Percentiles rank a stretch among this genome's conserved stretches.
phyloP scores from a whole-genome alignment of 30 jellyfish, hydroid and myxozoan species.

The Morbakka virulenta region DNA sequence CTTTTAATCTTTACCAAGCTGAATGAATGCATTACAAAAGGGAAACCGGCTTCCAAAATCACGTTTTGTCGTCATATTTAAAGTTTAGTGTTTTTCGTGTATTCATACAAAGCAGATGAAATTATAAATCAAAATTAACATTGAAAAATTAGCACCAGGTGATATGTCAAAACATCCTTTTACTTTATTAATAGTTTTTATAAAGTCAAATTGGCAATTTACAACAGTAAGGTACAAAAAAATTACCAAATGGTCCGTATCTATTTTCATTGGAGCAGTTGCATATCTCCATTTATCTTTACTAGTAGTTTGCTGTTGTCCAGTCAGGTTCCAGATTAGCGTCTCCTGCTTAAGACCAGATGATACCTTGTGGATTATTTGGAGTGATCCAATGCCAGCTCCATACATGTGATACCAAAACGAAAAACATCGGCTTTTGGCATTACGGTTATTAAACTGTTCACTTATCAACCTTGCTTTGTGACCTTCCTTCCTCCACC shows the following conservation, averaged over 20 bases:
- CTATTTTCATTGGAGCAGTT: slow-evolving; percentile 70
- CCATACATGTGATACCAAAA: slow-evolving; percentile 99
- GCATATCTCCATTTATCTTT: slow-evolving; percentile 75
- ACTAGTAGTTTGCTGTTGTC: slow-evolving; percentile 82
- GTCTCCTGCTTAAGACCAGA: slow-evolving; percentile 47
- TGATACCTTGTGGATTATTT: slow-evolving; percentile 56
- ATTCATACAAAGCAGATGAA: too few species aligned
- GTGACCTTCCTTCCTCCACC: slow-evolving; percentile 43
- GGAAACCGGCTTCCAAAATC: too few species aligned
- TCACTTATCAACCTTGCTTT: slow-evolving; percentile 85
- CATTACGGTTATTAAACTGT: slow-evolving; percentile 67
- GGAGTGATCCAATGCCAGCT: slow-evolving; percentile 72
- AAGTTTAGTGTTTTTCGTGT: too few species aligned
- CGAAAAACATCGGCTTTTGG: slow-evolving; percentile 62
- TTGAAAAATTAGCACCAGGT: too few species aligned
- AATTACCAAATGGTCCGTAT: slow-evolving; percentile 85
- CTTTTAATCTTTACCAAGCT: too few species aligned
- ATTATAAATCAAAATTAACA: too few species aligned
- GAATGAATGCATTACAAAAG: too few species aligned
- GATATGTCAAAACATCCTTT: too few species aligned
- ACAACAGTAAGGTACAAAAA: too few species aligned
- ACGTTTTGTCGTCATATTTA: too few species aligned
- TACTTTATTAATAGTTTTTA: too few species aligned
- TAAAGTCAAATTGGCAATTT: too few species aligned
- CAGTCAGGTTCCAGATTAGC: slow-evolving; percentile 79